Conservation (phyloP, 2,888 invertebrate species). For the Folsomia manolachei region DNA sequence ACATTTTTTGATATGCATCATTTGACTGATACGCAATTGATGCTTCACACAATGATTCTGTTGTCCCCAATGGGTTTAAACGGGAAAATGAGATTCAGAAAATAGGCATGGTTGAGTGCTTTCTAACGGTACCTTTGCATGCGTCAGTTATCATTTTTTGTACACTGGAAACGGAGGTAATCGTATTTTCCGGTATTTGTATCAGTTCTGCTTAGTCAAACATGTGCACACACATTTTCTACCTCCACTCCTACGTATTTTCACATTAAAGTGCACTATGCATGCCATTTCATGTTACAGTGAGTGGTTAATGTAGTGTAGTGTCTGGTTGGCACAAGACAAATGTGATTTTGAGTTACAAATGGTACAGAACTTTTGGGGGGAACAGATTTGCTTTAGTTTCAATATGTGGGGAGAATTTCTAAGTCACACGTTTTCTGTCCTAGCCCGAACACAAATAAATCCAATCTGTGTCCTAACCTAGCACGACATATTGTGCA, state of each 20-base stretch:
- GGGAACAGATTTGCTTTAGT: neutral
- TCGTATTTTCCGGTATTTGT: neutral
- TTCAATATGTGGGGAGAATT: neutral
- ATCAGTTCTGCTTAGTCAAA: no score
- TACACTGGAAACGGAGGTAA: no score
- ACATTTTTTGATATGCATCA: no score
- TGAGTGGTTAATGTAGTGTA: neutral
- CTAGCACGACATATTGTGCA: no score
- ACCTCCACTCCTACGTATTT: neutral
- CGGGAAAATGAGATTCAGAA: neutral
- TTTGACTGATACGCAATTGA: no score
- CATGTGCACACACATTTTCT: neutral
- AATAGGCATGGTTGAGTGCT: neutral
- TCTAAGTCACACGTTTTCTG: slow-evolving; percentile 5
- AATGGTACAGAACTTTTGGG: slow-evolving; percentile 8
- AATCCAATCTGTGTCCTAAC: slow-evolving; percentile 11
- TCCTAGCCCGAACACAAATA: slow-evolving; percentile 3
- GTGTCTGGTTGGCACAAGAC: neutral
- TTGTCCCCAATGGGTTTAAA: neutral
- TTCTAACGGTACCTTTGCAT: neutral
- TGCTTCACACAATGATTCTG: no score
- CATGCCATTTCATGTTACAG: no score
- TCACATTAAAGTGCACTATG: neutral
- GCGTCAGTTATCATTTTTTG: no score
- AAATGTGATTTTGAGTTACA: slow-evolving; percentile 21